A percentile compares a stretch with the other conserved stretches of the same genome.
Conservation (phyloP, 2,113 vertebrate genomes). For the Macquaria ambigua region DNA sequence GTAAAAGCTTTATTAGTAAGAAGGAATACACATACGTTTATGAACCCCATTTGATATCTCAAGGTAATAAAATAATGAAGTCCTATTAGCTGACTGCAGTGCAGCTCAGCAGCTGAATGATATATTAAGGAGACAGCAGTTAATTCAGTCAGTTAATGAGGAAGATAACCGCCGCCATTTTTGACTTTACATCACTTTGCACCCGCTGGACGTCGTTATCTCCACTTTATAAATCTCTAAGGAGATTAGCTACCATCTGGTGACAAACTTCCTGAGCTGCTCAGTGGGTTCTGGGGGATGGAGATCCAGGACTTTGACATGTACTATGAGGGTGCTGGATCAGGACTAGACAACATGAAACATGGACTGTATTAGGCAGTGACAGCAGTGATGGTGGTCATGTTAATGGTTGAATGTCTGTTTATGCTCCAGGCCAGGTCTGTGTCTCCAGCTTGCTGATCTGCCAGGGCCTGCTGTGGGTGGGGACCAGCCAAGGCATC, state of each 20-base stretch:
- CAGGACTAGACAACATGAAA: no score
- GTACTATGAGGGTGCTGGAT: no score
- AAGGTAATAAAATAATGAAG: not conserved
- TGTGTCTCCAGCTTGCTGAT: constrained; percentile 61
- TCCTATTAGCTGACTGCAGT: not conserved
- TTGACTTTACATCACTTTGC: not conserved
- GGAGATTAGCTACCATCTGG: not conserved
- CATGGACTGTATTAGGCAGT: no score
- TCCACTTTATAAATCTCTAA: no score
- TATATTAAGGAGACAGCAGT: no score
- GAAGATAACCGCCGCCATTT: not conserved
- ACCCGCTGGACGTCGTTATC: no score
- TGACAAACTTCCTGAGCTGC: not conserved
- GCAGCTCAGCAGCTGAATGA: not conserved
- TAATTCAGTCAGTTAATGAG: not conserved
- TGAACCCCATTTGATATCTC: not conserved
- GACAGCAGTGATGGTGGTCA: not conserved
- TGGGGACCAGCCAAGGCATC: constrained; percentile 62
- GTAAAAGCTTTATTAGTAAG: not conserved
- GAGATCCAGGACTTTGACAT: no score
- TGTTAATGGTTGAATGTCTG: not conserved
- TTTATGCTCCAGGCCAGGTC: constrained; percentile 42
- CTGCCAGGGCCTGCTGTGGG: constrained; percentile 65
- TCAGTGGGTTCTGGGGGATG: not conserved
- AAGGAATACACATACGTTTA: not conserved